Base-by-base conservation (phyloP, 2,797 vertebrate genomes). In the Triplophysa yarkandensis region DNA sequence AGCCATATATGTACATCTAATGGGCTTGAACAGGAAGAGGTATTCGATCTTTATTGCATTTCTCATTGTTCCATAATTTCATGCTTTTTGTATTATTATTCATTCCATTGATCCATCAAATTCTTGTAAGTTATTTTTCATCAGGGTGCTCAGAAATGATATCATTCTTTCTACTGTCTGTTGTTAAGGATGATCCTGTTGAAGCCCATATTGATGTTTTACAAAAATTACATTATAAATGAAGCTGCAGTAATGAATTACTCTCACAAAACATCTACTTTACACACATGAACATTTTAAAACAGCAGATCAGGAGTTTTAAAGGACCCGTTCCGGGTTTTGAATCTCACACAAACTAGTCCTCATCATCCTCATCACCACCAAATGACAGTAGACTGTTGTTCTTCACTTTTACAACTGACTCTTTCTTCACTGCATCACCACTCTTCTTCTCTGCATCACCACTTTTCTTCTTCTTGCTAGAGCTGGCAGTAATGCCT, bases 371-470 rank as follows among this genome's bases (percentile, higher is more conserved):
- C 64, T 98, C 96, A 14, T 96, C 96, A 34, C 89, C 93, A 81
- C 92, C 95, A 85, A 98, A 99, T 1, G 96, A 99, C 77, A 99
- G 93, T 48, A 99, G 93, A 80, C 94, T 98, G 83, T 88, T 96
- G 63, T 99, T 99, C 86, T 95, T 97, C 0, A 98, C 83, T 89
- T 95, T 95, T 76, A 94, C 96, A 32, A 87, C 89, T 82, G 89
- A 91, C 83, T 91, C 80, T 55, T 83, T 89, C 87, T 84, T 72
- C 25, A 73, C 65, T 0, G 46, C 69, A 32, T 86, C 89, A 80
- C 84, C 77, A 41, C 48, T 85, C 86, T 77, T 81, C 83, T 84
- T 72, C 25, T 75, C 65, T 0, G 46, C 69, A 32, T 86, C 89
- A 80, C 84, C 77, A 41, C 48, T 85, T 86, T 77, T 81, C 83